Evolutionary conservation across 2,113 vertebrate genomes (phyloP).

Genomic region (Rhinolophus ferrumequinum): DNA sequence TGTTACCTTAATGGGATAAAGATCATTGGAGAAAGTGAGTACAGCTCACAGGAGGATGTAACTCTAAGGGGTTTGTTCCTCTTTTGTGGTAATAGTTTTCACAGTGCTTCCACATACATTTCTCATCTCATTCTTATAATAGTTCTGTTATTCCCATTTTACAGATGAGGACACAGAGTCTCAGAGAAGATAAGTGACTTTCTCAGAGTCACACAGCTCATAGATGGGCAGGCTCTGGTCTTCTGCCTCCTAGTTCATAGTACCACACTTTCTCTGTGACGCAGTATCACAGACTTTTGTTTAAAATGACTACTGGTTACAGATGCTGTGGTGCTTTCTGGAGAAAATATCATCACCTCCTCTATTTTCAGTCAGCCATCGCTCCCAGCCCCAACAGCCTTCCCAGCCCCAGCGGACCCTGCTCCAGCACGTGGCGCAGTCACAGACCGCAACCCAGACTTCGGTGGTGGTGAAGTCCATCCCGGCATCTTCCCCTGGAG

Average conservation of each 20-base stretch:
- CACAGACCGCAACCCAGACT: conserved; percentile 89
- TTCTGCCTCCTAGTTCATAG: conserved; percentile 51
- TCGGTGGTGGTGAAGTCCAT: conserved; percentile 90
- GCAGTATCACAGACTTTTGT: conserved; percentile 47
- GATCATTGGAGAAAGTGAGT: conserved; percentile 44
- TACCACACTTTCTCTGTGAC: conserved; percentile 42
- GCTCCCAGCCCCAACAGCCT: conserved; percentile 87
- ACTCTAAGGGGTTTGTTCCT: conserved; percentile 44
- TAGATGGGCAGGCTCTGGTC: conserved; percentile 54
- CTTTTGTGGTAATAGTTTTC: conserved; percentile 44
- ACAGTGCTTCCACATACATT: background rate
- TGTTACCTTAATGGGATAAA: conserved; percentile 33
- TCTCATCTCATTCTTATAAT: conserved; percentile 51
- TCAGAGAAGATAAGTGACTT: conserved; percentile 67
- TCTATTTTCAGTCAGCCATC: conserved; percentile 89
- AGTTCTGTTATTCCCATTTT: conserved; percentile 65
- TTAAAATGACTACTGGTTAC: conserved; percentile 79
- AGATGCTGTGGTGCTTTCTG: conserved; percentile 77
- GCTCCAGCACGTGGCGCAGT: conserved; percentile 89
- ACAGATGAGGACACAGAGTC: conserved; percentile 62
- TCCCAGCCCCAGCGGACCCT: conserved; percentile 88
- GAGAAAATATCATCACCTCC: conserved; percentile 82
- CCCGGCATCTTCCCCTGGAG: conserved; percentile 85
- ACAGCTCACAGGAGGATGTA: conserved; percentile 12
- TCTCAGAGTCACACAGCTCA: conserved; percentile 60